Evolutionary conservation across 92 coral and sea anemone genomes (phyloP), one percentile per base, ranked within the genome.

Genomic region (Diadumene lineata): DNA sequence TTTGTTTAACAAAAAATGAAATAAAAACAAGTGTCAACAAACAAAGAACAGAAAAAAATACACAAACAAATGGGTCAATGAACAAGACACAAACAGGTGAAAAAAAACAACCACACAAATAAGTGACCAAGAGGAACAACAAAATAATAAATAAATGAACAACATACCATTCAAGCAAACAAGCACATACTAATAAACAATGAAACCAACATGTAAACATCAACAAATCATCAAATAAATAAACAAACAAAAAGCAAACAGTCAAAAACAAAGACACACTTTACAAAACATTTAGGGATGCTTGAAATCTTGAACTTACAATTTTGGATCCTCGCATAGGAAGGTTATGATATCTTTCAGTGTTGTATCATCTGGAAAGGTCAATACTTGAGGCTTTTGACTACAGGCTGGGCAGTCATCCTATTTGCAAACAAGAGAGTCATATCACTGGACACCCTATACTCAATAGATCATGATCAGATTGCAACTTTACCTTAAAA

Each of bases 381-480:
- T 86, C 16, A 96, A 85, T 18, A 73, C 72, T 72, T 96, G 99
- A 43, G 99, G 97, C 34, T 88, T 79, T 69, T 90, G 88, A 67
- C 99, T 89, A 58, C 99, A 96, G 0, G 99, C 99, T 53, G 99
- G 81, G 69, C 99, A 96, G 74, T 92, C 99, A 13, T 96, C 99
- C 99, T 94, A 43, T 19, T 0, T 17, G 31, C 43, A 28, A 28
- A 2, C 3, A 53, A n/a, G n/a, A n/a, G n/a, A n/a, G n/a, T n/a
- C n/a, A n/a, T n/a, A n/a, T n/a, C n/a, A n/a, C n/a, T n/a, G n/a
- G n/a, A n/a, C n/a, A n/a, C n/a, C n/a, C n/a, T n/a, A n/a, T n/a
- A n/a, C n/a, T n/a, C n/a, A n/a, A n/a, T n/a, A n/a, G n/a, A n/a
- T n/a, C n/a, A n/a, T n/a, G n/a, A n/a, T n/a, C n/a, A n/a, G n/a